A percentile compares a stretch with the other conserved stretches of the same genome.
These are phyloP conservation scores for Oryzias melastigma DNA, from an alignment of 2,113 vertebrate species.

Conservation along the genomic window DNA sequence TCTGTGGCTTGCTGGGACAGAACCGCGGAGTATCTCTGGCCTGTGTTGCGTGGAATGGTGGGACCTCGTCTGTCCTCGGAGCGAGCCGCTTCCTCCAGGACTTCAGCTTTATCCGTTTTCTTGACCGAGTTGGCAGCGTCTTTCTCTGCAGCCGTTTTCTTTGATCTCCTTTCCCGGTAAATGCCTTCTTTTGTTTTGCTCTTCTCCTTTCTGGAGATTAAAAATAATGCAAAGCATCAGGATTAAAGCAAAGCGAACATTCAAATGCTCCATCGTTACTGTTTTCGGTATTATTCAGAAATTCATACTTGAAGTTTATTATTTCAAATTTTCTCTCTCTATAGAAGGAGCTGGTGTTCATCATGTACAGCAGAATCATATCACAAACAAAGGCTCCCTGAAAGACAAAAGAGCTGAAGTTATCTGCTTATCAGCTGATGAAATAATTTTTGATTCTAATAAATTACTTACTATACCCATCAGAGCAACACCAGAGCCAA, in stretches of 20 bases:
- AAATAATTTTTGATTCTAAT: neutral
- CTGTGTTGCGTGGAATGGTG: constrained; percentile 70
- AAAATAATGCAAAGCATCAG: neutral
- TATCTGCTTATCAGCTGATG: neutral
- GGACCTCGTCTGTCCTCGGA: constrained; percentile 41
- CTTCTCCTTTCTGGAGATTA: constrained; percentile 49
- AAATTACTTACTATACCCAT: constrained; percentile 88
- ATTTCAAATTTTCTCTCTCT: constrained; percentile 92
- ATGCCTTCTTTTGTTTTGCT: constrained; percentile 53
- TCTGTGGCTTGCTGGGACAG: constrained; percentile 31
- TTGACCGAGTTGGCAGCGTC: constrained; percentile 33
- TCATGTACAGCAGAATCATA: constrained; percentile 91
- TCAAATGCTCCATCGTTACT: neutral
- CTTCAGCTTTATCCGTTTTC: constrained; percentile 17
- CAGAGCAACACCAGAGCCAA: constrained; percentile 89
- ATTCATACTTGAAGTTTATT: constrained; percentile 86
- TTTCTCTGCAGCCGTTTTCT: constrained; percentile 45
- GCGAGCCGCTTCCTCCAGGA: neutral
- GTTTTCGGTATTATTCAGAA: neutral
- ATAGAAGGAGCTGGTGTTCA: constrained; percentile 92
- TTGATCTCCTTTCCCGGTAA: constrained; percentile 50
- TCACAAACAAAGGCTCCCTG: constrained; percentile 94
- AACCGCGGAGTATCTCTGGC: constrained; percentile 58
- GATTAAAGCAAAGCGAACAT: neutral
- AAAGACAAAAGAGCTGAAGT: constrained; percentile 29